A percentile compares a stretch with the other conserved stretches of the same genome.
Evolutionary conservation across 2,113 vertebrate genomes (phyloP).

Genomic region (Ailurus styani): DNA sequence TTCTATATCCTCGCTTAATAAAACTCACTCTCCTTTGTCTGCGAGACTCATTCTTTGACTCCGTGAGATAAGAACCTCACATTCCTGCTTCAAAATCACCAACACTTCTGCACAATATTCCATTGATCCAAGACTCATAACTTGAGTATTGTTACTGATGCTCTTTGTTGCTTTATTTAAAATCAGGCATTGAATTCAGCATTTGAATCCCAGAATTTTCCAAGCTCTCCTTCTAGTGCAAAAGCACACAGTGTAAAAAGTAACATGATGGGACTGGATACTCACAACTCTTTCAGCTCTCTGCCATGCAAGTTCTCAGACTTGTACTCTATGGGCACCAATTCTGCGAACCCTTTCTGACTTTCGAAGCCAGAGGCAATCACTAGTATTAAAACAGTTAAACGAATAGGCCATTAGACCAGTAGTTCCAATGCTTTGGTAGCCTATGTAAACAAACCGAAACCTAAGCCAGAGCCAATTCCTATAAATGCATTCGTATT

Average conservation of each 20-base stretch:
- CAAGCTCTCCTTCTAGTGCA: background rate
- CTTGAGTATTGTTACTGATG: background rate
- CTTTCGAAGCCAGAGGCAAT: background rate
- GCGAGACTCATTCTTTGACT: background rate
- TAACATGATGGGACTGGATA: fast-evolving
- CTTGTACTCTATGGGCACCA: too few relatives aligned
- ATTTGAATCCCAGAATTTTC: background rate
- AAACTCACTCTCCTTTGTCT: background rate
- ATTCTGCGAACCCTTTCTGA: background rate
- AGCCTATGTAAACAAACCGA: background rate
- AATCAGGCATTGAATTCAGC: background rate
- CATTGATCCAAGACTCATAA: background rate
- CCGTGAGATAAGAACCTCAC: background rate
- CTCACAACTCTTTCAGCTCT: background rate
- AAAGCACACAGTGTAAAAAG: background rate
- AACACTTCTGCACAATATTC: background rate
- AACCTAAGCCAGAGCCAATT: background rate
- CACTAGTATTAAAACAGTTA: background rate
- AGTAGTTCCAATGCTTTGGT: background rate
- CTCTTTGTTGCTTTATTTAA: background rate
- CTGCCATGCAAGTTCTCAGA: background rate
- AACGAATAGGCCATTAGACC: background rate
- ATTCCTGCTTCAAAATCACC: background rate
- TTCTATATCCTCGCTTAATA: background rate
- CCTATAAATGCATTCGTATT: background rate